These are phyloP conservation scores for Cyclina sinensis DNA, from an alignment of 1,140 invertebrate species.

Conservation along the genomic window DNA sequence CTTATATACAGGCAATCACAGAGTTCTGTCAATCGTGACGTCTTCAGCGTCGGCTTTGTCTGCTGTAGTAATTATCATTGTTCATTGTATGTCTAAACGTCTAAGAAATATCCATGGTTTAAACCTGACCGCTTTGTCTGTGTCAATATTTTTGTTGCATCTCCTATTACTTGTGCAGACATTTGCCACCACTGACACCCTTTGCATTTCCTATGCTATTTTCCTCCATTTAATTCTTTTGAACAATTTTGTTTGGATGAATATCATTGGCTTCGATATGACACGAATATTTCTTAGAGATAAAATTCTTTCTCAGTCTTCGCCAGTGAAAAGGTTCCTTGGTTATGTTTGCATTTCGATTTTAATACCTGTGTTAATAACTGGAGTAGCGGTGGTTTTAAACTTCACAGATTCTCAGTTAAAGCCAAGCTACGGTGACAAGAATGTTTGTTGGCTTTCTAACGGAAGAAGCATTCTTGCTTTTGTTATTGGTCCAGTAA, in stretches of 20 bases:
- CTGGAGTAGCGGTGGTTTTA: not conserved
- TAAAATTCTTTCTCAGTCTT: not conserved
- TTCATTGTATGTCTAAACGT: not conserved
- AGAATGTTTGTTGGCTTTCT: slow-evolving; percentile 54
- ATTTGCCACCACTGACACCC: not conserved
- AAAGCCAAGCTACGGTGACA: slow-evolving; percentile 12
- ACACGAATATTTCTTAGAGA: not conserved
- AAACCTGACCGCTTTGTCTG: slow-evolving; percentile 34
- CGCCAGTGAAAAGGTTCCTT: slow-evolving; percentile 7
- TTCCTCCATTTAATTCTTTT: slow-evolving; percentile 30
- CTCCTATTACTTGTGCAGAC: slow-evolving; percentile 14
- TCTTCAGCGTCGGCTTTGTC: slow-evolving; percentile 5
- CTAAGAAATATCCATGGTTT: slow-evolving; percentile 46
- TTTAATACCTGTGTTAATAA: slow-evolving; percentile 4
- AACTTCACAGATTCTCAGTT: not conserved
- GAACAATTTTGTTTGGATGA: slow-evolving; percentile 51
- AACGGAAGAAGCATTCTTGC: not conserved
- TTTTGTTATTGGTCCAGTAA: slow-evolving; percentile 45
- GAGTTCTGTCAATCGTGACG: slow-evolving; percentile 19
- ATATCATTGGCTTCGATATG: slow-evolving; percentile 60
- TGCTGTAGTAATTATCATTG: not conserved
- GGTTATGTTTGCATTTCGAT: not conserved
- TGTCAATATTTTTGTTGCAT: not conserved
- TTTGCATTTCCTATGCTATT: slow-evolving; percentile 11
- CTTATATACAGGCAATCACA: not conserved